phyloP scores from a whole-genome alignment of 2,113 vertebrate genomes.

The Penelope pileata region DNA sequence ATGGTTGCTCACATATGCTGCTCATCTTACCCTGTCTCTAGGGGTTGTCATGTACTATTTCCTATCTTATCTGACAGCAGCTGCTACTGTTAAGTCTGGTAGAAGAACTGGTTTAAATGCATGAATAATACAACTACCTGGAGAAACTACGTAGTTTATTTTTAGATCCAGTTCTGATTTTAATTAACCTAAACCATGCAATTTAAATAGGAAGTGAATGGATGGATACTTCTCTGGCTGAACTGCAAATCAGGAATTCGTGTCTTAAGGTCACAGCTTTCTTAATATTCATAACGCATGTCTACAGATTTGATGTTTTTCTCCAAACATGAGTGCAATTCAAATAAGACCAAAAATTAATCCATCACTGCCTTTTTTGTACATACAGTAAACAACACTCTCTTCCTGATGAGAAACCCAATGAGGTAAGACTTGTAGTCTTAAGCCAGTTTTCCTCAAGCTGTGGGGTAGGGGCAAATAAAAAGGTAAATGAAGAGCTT shows the following conservation, averaged over 20 bases:
- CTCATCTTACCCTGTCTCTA: not conserved
- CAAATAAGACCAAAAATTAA: slow-evolving; percentile 33
- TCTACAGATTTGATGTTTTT: not conserved
- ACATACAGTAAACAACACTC: not conserved
- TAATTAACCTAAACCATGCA: not conserved
- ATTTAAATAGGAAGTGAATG: slow-evolving; percentile 3
- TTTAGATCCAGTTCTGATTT: not conserved
- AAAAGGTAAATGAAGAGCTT: not conserved
- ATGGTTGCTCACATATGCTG: not conserved
- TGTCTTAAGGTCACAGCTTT: slow-evolving; percentile 24
- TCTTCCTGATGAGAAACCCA: slow-evolving; percentile 21
- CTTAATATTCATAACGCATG: slow-evolving; percentile 20
- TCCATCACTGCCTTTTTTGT: not conserved
- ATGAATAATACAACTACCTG: not conserved
- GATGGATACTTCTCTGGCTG: not conserved
- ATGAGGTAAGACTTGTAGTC: not conserved
- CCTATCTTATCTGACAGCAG: not conserved
- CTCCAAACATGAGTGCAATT: not conserved
- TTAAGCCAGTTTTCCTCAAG: not conserved
- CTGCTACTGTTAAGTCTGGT: not conserved
- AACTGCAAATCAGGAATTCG: not conserved
- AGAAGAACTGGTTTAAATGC: not conserved
- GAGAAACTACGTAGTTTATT: not conserved
- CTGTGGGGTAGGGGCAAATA: not conserved
- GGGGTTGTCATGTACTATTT: not conserved